Evolutionary conservation across 2,113 vertebrate species (phyloP), one percentile per base, ranked within the genome.

Genomic region (Phoenicopterus ruber): DNA sequence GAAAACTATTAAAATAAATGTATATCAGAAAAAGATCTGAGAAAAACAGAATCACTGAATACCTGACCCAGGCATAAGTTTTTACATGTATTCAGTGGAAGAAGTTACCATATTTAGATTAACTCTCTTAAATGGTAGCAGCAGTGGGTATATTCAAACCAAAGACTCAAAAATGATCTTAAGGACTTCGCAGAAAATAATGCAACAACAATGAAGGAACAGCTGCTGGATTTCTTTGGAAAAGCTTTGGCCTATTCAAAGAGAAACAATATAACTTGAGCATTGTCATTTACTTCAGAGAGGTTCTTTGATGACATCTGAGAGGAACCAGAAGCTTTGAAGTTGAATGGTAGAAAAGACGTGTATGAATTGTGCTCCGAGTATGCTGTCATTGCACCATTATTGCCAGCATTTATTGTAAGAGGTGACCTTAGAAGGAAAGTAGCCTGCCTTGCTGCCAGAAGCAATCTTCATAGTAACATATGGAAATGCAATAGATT

Each of bases 251-350:
- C 24, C 40, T 44, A 40, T 83, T 78, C 29, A 86, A 52, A 93
- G n/a, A 88, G 57, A 93, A 92, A 76, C 34, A 74, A 62, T 49
- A 7, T 26, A 88, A 57, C 19, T 49, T 95, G n/a, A 69, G 16
- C 31, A 69, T 67, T 92, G 47, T 42, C 40, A 76, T 90, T 88
- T 84, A 69, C 38, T 95, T 96, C 78, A 94, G 90, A 93, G 46
- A 50, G 14, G 26, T 63, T 74, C 52, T 96, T 95, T 88, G 52
- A 93, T 90, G 46, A 80, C 42, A 65, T 92, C 79, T 78, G 25
- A 92, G 65, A 67, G 26, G n/a, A 85, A 65, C 21, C 40, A 21
- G n/a, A 58, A 50, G 47, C 69, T 94, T 93, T 92, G 76, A 94
- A 93, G 76, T 2, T 40, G 25, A 74, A 57, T 29, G 11, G 17